These are phyloP conservation scores for Drosophila ercepeae DNA, from an alignment of 1,140 invertebrate genomes.

Conservation along the genomic window DNA sequence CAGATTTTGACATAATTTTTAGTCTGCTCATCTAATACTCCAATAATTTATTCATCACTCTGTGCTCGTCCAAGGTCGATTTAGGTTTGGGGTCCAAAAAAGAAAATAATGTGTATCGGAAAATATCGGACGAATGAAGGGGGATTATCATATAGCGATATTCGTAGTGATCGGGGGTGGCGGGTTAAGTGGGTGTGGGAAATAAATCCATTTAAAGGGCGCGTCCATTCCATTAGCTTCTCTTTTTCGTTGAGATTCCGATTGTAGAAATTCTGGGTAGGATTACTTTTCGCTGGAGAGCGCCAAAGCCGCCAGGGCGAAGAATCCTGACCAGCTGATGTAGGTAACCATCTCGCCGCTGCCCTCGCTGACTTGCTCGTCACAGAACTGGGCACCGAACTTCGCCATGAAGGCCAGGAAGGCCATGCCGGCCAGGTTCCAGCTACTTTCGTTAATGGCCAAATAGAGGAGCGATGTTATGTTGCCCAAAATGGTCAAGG, in stretches of 20 bases:
- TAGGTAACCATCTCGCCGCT: slow-evolving; percentile 29
- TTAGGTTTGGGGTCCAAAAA: background rate
- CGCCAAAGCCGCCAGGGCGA: slow-evolving; percentile 25
- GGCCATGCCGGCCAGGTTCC: slow-evolving; percentile 60
- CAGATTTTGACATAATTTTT: slow-evolving; percentile 1
- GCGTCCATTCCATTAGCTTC: too few relatives aligned
- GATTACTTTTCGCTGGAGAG: slow-evolving; percentile 35
- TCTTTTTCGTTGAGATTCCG: too few relatives aligned
- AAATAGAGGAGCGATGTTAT: slow-evolving; percentile 64
- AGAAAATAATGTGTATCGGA: background rate
- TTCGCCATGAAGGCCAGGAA: slow-evolving; percentile 63
- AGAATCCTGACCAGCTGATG: slow-evolving; percentile 57
- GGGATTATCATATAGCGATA: background rate
- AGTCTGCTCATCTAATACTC: background rate
- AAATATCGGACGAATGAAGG: background rate
- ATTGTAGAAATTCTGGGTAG: too few relatives aligned
- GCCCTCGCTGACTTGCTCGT: slow-evolving; percentile 12
- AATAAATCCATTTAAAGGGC: too few relatives aligned
- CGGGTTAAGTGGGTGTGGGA: too few relatives aligned
- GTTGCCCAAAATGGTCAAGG: slow-evolving; percentile 68
- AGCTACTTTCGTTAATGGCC: slow-evolving; percentile 66
- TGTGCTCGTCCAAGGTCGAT: slow-evolving; percentile 28
- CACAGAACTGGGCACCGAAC: slow-evolving; percentile 48
- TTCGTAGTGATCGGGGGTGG: background rate
- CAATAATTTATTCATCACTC: slow-evolving; percentile 27